Conservation (phyloP, 1,140 invertebrate species). For the Holotrichia oblita region DNA sequence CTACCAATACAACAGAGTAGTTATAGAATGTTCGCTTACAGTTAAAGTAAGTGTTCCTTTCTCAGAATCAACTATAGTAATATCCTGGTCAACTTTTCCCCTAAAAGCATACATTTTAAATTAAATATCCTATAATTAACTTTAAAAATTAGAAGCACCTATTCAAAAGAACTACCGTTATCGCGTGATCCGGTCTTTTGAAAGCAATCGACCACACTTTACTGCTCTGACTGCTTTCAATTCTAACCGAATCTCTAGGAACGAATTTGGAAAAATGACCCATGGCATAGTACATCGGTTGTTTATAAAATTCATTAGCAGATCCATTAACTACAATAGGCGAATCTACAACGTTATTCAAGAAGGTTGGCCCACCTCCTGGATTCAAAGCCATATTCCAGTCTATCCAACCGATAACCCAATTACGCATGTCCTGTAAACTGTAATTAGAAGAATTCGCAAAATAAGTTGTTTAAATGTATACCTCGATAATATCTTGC, state of each 20-base stretch:
- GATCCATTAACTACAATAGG: constrained; percentile 72
- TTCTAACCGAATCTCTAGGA: constrained; percentile 62
- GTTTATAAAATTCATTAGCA: constrained; percentile 73
- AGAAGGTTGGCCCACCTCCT: constrained; percentile 76
- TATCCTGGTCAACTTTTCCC: constrained; percentile 19
- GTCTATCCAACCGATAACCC: constrained; percentile 74
- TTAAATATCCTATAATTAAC: no score
- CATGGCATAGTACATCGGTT: constrained; percentile 75
- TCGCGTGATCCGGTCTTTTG: constrained; percentile 63
- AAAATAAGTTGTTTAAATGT: background rate
- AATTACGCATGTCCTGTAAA: constrained; percentile 67
- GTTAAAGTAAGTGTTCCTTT: background rate
- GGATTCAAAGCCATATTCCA: constrained; percentile 78
- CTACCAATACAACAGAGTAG: constrained; percentile 33
- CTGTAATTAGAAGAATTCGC: background rate
- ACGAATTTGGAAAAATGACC: constrained; percentile 76
- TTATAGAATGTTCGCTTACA: constrained; percentile 13
- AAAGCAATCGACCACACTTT: constrained; percentile 62
- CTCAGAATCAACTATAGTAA: background rate
- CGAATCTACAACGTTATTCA: constrained; percentile 72
- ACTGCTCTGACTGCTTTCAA: constrained; percentile 48
- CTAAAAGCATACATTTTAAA: background rate
- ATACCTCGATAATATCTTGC: constrained; percentile 74
- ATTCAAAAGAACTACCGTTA: constrained; percentile 60
- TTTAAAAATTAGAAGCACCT: no score